A percentile compares a stretch with the other conserved stretches of the same genome.
phyloP scores from a whole-genome alignment of 2,113 vertebrate genomes.

The Platycercus adscitus region DNA sequence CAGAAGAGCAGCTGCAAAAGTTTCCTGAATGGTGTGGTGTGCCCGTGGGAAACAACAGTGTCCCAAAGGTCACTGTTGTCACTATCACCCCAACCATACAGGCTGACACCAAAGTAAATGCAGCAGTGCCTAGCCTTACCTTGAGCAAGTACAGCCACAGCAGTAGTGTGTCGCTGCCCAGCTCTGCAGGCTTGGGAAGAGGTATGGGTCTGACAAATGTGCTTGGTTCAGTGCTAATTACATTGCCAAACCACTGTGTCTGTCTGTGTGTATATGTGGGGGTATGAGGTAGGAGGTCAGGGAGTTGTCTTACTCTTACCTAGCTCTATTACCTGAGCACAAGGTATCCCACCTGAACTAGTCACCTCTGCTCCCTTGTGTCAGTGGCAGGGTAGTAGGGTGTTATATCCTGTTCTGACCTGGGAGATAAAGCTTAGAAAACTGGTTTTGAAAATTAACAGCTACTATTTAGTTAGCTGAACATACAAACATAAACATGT shows the following conservation, averaged over 20 bases:
- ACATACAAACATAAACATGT: neutral
- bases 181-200: neutral
- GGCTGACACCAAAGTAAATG: neutral
- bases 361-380: neutral
- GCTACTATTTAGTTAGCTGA: neutral
- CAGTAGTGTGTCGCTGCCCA: neutral
- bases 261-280: too few relatives aligned
- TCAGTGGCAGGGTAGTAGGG: neutral
- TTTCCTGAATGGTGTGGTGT: neutral
- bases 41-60: neutral
- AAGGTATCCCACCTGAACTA: neutral
- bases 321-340: neutral
- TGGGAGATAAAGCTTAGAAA: neutral
- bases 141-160: neutral
- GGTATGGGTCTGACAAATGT: neutral
- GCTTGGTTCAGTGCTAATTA: neutral
- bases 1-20: neutral
- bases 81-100: neutral
- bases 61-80: neutral
- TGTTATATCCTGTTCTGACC: neutral
- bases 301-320: neutral
- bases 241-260: neutral
- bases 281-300: neutral
- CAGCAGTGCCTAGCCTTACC: neutral
- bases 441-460: neutral